Base-by-base conservation (phyloP, 2,797 vertebrate genomes). In the Schizothorax lantsangensis region DNA sequence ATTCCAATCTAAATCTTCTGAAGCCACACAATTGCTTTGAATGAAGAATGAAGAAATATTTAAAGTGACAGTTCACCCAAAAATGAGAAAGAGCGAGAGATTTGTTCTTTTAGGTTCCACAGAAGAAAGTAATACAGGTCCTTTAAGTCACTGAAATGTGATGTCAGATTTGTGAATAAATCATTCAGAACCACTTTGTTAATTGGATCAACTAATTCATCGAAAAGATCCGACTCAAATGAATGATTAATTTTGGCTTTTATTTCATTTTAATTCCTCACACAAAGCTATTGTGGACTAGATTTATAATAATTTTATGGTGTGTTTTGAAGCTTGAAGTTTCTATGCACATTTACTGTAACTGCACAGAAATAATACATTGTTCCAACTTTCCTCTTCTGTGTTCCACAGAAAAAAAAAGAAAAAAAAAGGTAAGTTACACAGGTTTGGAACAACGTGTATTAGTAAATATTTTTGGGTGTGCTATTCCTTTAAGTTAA, bases 301-400 rank as follows among this genome's bases (percentile, higher is more conserved):
- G 19, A 36, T n/a, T 38, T 38, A n/a, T 38, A 38, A 8, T 57
- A 14, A 54, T 8, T 54, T 14, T 7, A 77, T 36, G 30, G 49
- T 38, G 49, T 52, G 52, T 38, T 78, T 54, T 77, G 19, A 77
- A 77, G 30, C 10, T 36, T 59, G 23, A 59, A 79, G 23, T 79
- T 59, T 38, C 2, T 5, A 59, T 10, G 54, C 77, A 79, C 36
- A n/a, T 59, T 79, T 12, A 59, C 26, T 1, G 15, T 19, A 74
- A 14, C 21, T 23, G 19, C 5, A 57, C 52, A 57, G 33, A 78
- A 57, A 78, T 0, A 0, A 30, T 47, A 7, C 43, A 74, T 77
- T 54, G 23, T 38, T 78, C 33, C 36, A 38, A 38, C 30, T 66
- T 66, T 33, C 6, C 5, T 66, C 26, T 8, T 66, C 14, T 66